Evolutionary conservation across 1,140 invertebrate genomes (phyloP).

Genomic region (Rhagoletis zephyria): DNA sequence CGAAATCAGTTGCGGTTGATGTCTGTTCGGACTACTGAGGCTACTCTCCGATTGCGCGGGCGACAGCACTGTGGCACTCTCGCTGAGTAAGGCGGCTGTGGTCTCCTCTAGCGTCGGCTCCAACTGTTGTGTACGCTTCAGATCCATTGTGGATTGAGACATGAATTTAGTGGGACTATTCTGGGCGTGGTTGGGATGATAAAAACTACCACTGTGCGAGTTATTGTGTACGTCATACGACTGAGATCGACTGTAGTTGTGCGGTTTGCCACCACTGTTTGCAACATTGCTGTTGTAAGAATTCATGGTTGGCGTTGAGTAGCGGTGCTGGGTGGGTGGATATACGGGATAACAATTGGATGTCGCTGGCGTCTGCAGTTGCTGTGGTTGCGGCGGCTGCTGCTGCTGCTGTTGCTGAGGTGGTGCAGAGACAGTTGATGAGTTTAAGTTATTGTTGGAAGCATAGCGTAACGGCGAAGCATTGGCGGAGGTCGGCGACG

Average conservation of each 20-base stretch:
- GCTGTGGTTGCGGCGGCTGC: slow-evolving; percentile 58
- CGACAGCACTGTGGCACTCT: slow-evolving; percentile 57
- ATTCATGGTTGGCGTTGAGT: slow-evolving; percentile 66
- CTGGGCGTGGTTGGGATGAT: slow-evolving; percentile 48
- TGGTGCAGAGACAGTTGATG: slow-evolving; percentile 42
- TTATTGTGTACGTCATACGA: slow-evolving; percentile 65
- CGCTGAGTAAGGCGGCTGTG: slow-evolving; percentile 53
- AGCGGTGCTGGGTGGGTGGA: slow-evolving; percentile 61
- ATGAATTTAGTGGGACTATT: slow-evolving; percentile 64
- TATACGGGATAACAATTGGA: slow-evolving; percentile 56
- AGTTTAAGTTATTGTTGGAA: slow-evolving; percentile 67
- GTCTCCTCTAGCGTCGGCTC: slow-evolving; percentile 69
- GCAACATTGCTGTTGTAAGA: slow-evolving; percentile 58
- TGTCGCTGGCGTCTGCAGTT: slow-evolving; percentile 49
- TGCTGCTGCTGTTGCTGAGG: slow-evolving; percentile 53
- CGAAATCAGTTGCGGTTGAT: neutral
- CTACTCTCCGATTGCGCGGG: slow-evolving; percentile 67
- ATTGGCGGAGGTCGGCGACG: slow-evolving; percentile 62
- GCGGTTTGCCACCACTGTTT: slow-evolving; percentile 10
- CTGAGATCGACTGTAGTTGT: slow-evolving; percentile 67
- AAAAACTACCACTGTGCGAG: slow-evolving; percentile 53
- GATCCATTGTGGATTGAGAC: slow-evolving; percentile 71
- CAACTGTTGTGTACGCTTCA: slow-evolving; percentile 67
- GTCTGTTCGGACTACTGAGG: slow-evolving; percentile 60
- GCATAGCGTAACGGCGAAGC: slow-evolving; percentile 66